Evolutionary conservation across 1,140 invertebrate genomes (phyloP), one percentile per base, ranked within the genome.

Genomic region (Bemisia tabaci): DNA sequence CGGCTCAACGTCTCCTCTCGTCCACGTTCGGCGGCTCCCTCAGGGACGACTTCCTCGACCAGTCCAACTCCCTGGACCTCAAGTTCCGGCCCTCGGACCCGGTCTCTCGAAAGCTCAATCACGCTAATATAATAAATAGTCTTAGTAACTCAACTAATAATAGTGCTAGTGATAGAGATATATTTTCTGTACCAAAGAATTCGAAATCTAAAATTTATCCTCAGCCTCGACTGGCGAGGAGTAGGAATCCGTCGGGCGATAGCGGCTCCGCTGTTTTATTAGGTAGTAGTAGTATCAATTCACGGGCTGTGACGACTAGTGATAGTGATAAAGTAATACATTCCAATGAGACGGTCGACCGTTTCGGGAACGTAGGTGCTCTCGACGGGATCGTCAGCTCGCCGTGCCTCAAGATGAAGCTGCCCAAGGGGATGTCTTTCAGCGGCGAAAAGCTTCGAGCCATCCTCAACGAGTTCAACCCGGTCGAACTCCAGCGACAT

Each of bases 401-500:
- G 2, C 74, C 73, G 1, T 58, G 17, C 5, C 60, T 61, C 39
- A 68, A 68, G 62, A 23, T 67, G 21, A 65, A 65, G 17, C 26
- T 39, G 9, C 63, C 63, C 17, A 26, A 48, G 11, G 69, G 70
- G 5, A 72, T 75, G 12, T 69, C 69, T 48, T 74, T 76, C n/a
- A 73, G 75, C 66, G 72, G 71, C 24, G 84, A 82, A 67, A 89
- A 90, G 76, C 86, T 92, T 72, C 82, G 87, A 69, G 88, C 89
- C 73, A 92, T 94, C 76, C 80, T 94, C 59, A 81, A 84, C 63
- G 90, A 92, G 79, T 84, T 83, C 59, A 89, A 90, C 78, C 85
- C 88, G 2, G 75, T 92, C 26, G 88, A 92, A 76, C 80, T 94
- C 68, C 89, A 91, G 76, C 83, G 90, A 65, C 90, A 92, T 79